phyloP scores from a whole-genome alignment of 2,797 vertebrate genomes.

The Onychomys arenicola region DNA sequence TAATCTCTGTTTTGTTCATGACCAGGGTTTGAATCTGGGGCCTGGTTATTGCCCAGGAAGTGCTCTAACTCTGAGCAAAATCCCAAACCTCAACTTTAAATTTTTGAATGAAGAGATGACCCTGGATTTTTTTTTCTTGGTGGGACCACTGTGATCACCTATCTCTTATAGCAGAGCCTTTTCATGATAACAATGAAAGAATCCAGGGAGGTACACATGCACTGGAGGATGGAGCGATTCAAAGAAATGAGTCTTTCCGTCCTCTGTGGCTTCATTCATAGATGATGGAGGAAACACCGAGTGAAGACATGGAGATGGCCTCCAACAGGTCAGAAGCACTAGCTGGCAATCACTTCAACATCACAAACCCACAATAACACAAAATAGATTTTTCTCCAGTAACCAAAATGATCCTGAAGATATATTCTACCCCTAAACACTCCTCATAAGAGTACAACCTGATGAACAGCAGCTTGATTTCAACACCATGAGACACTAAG shows the following conservation, averaged over 20 bases:
- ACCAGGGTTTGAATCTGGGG: background rate
- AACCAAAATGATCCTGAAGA: background rate
- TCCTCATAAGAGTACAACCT: background rate
- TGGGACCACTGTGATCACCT: accelerated
- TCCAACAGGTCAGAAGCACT: background rate
- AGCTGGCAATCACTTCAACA: background rate
- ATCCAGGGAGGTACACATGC: background rate
- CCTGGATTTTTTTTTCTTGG: background rate
- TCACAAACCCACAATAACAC: background rate
- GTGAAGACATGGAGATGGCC: no score
- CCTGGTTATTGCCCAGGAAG: background rate
- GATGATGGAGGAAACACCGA: background rate
- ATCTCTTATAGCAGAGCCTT: background rate
- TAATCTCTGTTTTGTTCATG: background rate
- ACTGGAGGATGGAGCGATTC: background rate
- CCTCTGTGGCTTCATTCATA: background rate
- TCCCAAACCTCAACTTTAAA: background rate
- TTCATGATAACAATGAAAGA: background rate
- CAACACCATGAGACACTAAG: background rate
- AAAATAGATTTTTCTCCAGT: background rate
- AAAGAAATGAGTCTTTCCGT: background rate
- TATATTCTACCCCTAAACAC: background rate
- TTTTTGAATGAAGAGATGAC: background rate
- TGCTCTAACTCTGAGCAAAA: background rate
- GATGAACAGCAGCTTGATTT: background rate